phyloP scores from a whole-genome alignment of 92 coral and sea anemone genomes.

The Epizoanthus stellaris region DNA sequence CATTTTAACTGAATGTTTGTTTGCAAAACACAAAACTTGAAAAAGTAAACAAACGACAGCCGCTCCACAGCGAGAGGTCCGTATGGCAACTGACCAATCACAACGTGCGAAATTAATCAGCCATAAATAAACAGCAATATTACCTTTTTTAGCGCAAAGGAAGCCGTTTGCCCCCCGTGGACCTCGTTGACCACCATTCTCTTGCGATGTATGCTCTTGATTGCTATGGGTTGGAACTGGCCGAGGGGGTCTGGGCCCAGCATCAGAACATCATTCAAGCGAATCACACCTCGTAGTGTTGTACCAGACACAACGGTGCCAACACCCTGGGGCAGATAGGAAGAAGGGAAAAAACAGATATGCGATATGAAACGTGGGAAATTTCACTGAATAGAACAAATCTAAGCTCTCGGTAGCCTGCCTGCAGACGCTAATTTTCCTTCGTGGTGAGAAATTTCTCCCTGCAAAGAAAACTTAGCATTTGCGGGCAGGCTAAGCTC shows the following conservation, averaged over 20 bases:
- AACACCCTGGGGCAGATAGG: constrained; percentile 68
- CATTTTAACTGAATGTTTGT: no score
- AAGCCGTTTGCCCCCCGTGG: constrained; percentile 97
- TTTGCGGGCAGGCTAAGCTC: no score
- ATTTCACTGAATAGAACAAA: neutral
- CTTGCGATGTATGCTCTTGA: constrained; percentile 96
- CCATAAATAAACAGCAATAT: no score
- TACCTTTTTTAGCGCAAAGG: constrained; percentile 96
- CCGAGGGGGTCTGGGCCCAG: constrained; percentile 99
- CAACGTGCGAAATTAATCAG: no score
- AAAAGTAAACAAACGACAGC: no score
- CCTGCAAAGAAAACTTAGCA: no score
- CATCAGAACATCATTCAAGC: constrained; percentile 82
- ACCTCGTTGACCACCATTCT: constrained; percentile 95
- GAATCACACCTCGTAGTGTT: constrained; percentile 91
- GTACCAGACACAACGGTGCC: constrained; percentile 99
- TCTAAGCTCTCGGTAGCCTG: neutral
- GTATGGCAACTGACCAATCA: no score
- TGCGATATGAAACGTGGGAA: no score
- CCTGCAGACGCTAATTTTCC: no score
- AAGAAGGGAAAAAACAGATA: neutral
- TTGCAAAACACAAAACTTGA: no score
- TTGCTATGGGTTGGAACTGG: constrained; percentile 93
- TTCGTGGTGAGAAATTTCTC: no score
- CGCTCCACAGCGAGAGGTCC: no score